Conservation (phyloP, 2,797 vertebrate genomes). For the Pseudocheirus occidentalis region DNA sequence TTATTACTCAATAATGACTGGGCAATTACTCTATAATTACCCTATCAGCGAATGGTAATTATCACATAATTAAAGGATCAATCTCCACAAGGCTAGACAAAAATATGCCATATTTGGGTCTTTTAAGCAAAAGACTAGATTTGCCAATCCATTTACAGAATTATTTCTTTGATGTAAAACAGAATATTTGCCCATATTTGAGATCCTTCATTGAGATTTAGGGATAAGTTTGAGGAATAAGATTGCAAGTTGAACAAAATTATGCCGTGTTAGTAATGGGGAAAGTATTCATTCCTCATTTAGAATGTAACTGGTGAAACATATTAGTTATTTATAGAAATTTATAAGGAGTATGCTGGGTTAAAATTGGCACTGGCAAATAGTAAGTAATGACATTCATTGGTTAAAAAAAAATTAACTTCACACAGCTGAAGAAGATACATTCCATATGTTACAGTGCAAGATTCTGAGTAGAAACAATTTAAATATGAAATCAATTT, state of each 20-base stretch:
- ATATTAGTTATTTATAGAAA: conserved; percentile 80
- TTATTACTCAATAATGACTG: conserved; percentile 66
- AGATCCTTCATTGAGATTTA: conserved; percentile 46
- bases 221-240: conserved; percentile 65
- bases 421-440: conserved; percentile 47
- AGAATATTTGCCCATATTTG: conserved; percentile 46
- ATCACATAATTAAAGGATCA: conserved; percentile 53
- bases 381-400: conserved; percentile 74
- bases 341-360: conserved; percentile 70
- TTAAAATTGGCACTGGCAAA: conserved; percentile 73
- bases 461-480: conserved; percentile 25
- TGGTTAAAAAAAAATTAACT: conserved; percentile 39
- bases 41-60: conserved; percentile 60
- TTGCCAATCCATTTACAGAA: conserved; percentile 46
- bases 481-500: conserved; percentile 51
- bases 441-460: conserved; percentile 30
- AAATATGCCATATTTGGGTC: neutral
- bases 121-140: conserved; percentile 42
- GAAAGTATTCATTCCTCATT: conserved; percentile 83
- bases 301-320: conserved; percentile 83
- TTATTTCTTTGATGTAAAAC: conserved; percentile 56
- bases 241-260: conserved; percentile 72
- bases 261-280: conserved; percentile 79
- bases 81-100: conserved; percentile 51
- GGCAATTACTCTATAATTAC: conserved; percentile 63